Base-by-base conservation (phyloP, 2,888 invertebrate genomes). In the Ctenicera cuprea region DNA sequence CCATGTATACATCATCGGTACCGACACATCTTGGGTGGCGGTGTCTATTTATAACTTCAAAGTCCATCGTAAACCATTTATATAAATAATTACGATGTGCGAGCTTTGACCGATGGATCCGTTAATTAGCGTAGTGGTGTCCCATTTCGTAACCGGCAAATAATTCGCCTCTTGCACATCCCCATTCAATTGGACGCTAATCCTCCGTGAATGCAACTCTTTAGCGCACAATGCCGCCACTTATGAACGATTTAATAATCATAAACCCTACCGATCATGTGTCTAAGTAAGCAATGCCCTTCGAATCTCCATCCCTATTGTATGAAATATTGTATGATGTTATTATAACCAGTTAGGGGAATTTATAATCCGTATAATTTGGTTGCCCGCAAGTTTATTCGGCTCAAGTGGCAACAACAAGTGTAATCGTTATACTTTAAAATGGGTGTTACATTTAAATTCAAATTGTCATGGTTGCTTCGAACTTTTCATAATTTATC, bases 11-110 rank as follows among this genome's bases (percentile, higher is more conserved):
- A 70, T 66, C 61, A 70, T 64, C 66, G 37, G 70, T 70, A 64
- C 70, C 72, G 68, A 72, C 72, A 69, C 75, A 63, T 76, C 74
- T 72, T 66, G 71, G 67, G 66, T 74, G 74, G 70, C 69, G 69
- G 52, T 33, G 11, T 70, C 78, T 84, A 84, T 84, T 83, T 83
- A 83, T 84, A 84, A 82, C 83, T 78, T 83, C 82, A 84, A 84
- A 84, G 83, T 78, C 78, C 70, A 75, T 76, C 79, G 79, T 82
- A 80, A 81, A 80, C 80, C 81, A 81, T 83, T 83, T 82, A 82
- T 82, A 83, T 82, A 82, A 83, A 82, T 83, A 82, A 83, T 83
- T 83, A 80, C 82, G 78, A 75, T 73, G 77, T 75, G 76, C 77
- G 76, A 76, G 76, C 75, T 78, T 80, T 79, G 80, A 79, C 79